Evolutionary conservation across 2,113 vertebrate genomes (phyloP).

Genomic region (Lophura nycthemera): DNA sequence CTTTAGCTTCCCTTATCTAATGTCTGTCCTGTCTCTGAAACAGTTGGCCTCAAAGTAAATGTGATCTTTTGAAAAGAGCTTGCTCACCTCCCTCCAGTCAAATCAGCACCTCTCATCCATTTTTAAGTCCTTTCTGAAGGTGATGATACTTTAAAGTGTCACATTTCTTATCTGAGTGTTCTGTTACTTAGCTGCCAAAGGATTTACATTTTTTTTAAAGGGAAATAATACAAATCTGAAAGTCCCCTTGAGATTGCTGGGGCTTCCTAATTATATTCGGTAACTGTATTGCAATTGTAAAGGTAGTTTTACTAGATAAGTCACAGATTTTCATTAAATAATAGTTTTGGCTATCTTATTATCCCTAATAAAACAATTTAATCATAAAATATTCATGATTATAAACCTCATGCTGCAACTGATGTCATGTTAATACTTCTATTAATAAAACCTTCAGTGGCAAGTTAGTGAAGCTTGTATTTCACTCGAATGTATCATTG

Average conservation of each 20-base stretch:
- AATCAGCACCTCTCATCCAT: slow-evolving; percentile 45
- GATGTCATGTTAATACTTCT: slow-evolving; percentile 16
- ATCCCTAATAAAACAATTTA: slow-evolving; percentile 36
- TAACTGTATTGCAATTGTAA: slow-evolving; percentile 31
- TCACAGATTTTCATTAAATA: slow-evolving; percentile 17
- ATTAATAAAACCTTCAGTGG: not conserved
- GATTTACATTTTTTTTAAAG: slow-evolving; percentile 53
- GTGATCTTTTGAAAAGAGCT: not conserved
- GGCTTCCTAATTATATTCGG: slow-evolving; percentile 66
- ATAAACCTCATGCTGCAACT: not conserved
- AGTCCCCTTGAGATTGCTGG: slow-evolving; percentile 6
- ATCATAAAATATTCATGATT: slow-evolving; percentile 38
- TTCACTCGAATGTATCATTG: not conserved
- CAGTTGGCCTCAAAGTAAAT: slow-evolving; percentile 15
- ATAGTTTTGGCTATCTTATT: slow-evolving; percentile 1
- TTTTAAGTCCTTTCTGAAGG: slow-evolving; percentile 40
- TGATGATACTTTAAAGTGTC: slow-evolving; percentile 44
- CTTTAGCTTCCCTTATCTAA: not conserved
- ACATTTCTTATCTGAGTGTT: slow-evolving; percentile 42
- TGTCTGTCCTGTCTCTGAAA: not conserved
- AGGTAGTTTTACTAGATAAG: slow-evolving; percentile 9
- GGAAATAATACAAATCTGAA: slow-evolving; percentile 56
- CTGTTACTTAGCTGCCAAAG: slow-evolving; percentile 39
- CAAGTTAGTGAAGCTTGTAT: not conserved
- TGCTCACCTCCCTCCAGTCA: slow-evolving; percentile 47